phyloP scores from a whole-genome alignment of 64 coral and sea anemone species.

The Montipora foliosa region DNA sequence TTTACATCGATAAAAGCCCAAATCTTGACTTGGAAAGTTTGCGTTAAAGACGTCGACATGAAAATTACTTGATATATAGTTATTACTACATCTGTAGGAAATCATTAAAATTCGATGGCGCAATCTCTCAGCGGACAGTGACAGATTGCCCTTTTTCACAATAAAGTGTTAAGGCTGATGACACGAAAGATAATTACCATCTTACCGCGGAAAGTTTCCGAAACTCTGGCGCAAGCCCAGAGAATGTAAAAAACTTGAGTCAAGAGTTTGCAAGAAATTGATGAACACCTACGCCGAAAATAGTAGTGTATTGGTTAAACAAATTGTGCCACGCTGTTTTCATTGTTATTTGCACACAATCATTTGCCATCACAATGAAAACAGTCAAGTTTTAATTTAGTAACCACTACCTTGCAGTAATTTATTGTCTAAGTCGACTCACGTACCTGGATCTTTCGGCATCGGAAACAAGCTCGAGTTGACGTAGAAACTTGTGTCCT shows the following conservation, averaged over 20 bases:
- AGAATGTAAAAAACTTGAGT: background rate
- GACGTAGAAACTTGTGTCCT: constrained; percentile 14
- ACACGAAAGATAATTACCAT: too few species aligned
- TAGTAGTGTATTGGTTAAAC: background rate
- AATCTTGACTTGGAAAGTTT: too few species aligned
- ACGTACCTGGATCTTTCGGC: background rate
- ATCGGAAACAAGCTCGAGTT: background rate
- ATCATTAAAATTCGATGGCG: background rate
- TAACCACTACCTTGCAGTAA: background rate
- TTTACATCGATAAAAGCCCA: too few species aligned
- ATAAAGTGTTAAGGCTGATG: too few species aligned
- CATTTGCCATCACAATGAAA: too few species aligned
- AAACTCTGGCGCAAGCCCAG: background rate
- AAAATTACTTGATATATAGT: background rate
- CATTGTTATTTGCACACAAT: too few species aligned
- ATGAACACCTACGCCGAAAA: too few species aligned
- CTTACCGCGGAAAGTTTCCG: background rate
- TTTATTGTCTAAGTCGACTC: background rate
- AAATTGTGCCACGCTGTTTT: too few species aligned
- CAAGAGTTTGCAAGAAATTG: background rate
- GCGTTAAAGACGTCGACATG: background rate
- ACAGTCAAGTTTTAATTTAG: too few species aligned
- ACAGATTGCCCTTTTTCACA: too few species aligned
- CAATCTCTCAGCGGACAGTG: background rate
- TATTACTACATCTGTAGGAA: background rate